Evolutionary conservation across 2,888 invertebrate species (phyloP), one percentile per base, ranked within the genome.

Genomic region (Campopleginae sp.): DNA sequence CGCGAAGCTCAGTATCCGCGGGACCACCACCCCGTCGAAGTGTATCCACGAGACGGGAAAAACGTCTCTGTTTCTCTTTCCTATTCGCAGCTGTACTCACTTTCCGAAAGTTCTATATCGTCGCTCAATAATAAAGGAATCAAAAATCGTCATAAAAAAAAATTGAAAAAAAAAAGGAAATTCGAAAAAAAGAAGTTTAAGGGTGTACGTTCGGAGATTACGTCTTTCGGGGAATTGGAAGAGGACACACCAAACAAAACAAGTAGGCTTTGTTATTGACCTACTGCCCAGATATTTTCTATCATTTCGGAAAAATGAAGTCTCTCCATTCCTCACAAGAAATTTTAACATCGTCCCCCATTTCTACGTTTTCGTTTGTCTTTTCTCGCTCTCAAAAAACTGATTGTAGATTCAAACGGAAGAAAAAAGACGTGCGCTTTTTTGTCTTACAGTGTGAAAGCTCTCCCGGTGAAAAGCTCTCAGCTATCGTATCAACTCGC

Each of bases 21-120:
- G 92, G 91, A 92, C 92, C 91, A 92, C 89, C 92, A 92, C 91
- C 91, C 93, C 90, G 92, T 91, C 87, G 80, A 86, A 88, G 89
- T 86, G 87, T 85, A 44, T 58, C 80, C 83, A 80, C 85, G 75
- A 85, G 79, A 82, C 83, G 86, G 83, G 80, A 80, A 54, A 80
- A 54, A 61, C n/a, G 79, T 79, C 71, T 78, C 78, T 23, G 8
- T 51, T 61, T 79, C 31, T 70, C 70, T 68, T 54, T 19, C 61
- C 61, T 51, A 74, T 81, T 23, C 19, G 63, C 74, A n/a, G 46
- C 68, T 48, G 12, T 44, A 33, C n/a, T 65, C 27, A 74, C 68
- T 65, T 70, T 68, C 12, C 42, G 12, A 76, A 81, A 82, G 23
- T 54, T 72, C 75, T 17, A 54, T 68, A 66, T 61, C 68, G 44